phyloP scores from a whole-genome alignment of 2,888 invertebrate species.

The Amphipoea lucens region DNA sequence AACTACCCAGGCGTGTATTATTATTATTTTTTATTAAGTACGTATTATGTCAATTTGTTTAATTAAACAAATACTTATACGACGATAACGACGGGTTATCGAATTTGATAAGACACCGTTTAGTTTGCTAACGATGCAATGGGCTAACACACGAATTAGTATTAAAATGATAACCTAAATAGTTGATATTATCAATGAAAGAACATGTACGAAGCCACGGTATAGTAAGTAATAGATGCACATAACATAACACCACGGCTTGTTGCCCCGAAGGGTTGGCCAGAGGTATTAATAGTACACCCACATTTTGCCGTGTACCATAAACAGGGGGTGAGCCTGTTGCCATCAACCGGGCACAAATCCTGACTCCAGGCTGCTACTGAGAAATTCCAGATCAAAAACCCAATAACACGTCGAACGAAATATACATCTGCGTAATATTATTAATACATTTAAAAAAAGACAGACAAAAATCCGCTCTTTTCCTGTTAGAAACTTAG shows the following conservation, averaged over 20 bases:
- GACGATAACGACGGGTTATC: slow-evolving; percentile 22
- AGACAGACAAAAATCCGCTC: no score
- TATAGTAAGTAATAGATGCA: background rate
- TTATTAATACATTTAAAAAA: background rate
- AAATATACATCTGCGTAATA: no score
- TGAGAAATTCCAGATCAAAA: no score
- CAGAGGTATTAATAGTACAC: no score
- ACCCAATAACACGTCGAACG: no score
- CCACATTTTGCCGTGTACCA: no score
- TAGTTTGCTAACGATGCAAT: background rate
- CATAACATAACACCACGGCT: no score
- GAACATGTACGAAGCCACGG: background rate
- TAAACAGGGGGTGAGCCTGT: no score
- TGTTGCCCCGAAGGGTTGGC: no score
- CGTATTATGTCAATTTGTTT: slow-evolving; percentile 23
- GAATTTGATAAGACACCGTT: slow-evolving; percentile 23
- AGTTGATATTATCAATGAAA: slow-evolving; percentile 7
- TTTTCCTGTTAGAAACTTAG: background rate
- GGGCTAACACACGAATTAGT: slow-evolving; percentile 20
- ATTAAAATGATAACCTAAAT: slow-evolving; percentile 27
- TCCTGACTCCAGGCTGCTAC: no score
- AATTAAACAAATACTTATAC: slow-evolving; percentile 10
- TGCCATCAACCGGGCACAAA: no score
- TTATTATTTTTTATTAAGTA: slow-evolving; percentile 7
- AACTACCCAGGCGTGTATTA: slow-evolving; percentile 1